phyloP scores from a whole-genome alignment of 2,113 vertebrate species.

The Vanacampus margaritifer region DNA sequence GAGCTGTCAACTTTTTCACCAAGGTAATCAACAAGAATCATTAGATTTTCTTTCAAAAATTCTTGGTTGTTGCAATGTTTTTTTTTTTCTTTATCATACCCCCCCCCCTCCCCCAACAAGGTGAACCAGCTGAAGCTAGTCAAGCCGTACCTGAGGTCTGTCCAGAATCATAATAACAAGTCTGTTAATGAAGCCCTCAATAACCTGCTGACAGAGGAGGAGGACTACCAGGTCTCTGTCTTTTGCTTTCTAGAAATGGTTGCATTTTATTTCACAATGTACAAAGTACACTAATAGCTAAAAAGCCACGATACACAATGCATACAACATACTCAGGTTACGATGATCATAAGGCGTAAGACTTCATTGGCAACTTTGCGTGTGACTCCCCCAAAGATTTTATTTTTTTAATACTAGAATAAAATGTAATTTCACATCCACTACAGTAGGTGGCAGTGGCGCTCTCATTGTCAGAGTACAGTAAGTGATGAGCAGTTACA shows the following conservation, averaged over 20 bases:
- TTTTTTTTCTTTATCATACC: conserved; percentile 3
- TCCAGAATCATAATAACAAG: conserved; percentile 90
- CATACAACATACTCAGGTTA: no score
- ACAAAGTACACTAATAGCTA: no score
- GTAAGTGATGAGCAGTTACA: no score
- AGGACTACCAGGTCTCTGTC: conserved; percentile 82
- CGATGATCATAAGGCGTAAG: no score
- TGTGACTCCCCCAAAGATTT: no score
- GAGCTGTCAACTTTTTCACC: conserved; percentile 82
- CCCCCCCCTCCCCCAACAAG: conserved; percentile 63
- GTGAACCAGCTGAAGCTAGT: conserved; percentile 82
- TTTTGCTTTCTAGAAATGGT: not conserved
- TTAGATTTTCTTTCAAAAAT: not conserved
- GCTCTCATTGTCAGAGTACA: no score
- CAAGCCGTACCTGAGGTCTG: conserved; percentile 86
- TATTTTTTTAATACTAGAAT: no score
- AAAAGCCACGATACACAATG: no score
- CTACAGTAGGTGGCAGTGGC: no score
- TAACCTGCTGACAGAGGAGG: conserved; percentile 85
- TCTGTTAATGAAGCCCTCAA: conserved; percentile 87
- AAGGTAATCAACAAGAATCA: conserved; percentile 70
- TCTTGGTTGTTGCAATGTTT: not conserved
- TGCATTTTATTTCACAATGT: no score
- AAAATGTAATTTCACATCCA: no score
- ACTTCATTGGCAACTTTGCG: no score